These are phyloP conservation scores for Agrochola circellaris DNA, from an alignment of 2,888 invertebrate genomes.

Conservation along the genomic window DNA sequence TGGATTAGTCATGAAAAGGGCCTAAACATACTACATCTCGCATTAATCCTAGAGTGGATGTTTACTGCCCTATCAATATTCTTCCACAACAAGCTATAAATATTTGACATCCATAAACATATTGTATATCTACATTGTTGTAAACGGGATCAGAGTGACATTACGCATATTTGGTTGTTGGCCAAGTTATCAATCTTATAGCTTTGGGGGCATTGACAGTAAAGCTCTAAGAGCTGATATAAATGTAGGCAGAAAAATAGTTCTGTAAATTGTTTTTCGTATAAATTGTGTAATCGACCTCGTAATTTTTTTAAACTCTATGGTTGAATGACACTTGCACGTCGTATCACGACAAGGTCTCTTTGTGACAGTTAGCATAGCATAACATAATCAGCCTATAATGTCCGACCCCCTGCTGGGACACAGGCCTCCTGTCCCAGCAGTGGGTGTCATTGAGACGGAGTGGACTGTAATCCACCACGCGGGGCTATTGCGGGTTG, in stretches of 20 bases:
- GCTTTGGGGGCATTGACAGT: constrained; percentile 23
- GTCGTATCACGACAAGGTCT: background rate
- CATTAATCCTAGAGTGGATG: background rate
- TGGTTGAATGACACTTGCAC: background rate
- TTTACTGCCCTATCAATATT: constrained; percentile 19
- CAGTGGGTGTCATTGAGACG: too few species aligned
- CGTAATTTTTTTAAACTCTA: background rate
- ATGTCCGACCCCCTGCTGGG: background rate
- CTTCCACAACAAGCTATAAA: constrained; percentile 20
- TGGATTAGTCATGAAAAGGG: background rate
- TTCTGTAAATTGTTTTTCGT: background rate
- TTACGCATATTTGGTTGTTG: constrained; percentile 49
- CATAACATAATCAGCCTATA: too few species aligned
- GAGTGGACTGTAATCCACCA: background rate
- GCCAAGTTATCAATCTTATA: constrained; percentile 55
- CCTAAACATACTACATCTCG: background rate
- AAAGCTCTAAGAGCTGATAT: constrained; percentile 13
- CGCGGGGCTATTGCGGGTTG: background rate
- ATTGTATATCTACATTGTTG: constrained; percentile 23
- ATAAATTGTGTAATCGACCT: background rate
- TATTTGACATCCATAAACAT: constrained; percentile 45
- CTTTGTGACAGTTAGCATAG: background rate
- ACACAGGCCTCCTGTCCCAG: background rate
- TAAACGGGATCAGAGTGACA: constrained; percentile 45
- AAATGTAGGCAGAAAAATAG: constrained; percentile 7